These are phyloP conservation scores for Spilosoma lubricipeda DNA, from an alignment of 2,888 invertebrate genomes.

Conservation along the genomic window DNA sequence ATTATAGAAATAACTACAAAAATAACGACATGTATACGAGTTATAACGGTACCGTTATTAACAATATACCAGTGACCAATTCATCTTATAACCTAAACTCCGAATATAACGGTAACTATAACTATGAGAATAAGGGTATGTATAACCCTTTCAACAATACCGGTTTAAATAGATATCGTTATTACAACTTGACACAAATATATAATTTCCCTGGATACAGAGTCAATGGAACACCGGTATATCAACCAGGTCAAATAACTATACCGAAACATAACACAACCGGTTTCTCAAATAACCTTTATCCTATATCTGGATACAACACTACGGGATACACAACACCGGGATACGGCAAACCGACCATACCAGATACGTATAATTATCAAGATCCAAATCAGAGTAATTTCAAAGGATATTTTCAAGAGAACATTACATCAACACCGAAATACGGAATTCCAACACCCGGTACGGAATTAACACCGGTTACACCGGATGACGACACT, in stretches of 20 bases:
- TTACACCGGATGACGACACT: neutral
- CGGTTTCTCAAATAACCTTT: neutral
- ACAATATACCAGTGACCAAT: neutral
- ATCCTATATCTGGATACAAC: neutral
- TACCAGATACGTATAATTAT: neutral
- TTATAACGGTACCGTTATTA: neutral
- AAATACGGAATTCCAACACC: neutral
- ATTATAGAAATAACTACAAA: neutral
- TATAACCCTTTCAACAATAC: constrained; percentile 5
- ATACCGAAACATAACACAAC: constrained; percentile 9
- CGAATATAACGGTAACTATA: constrained; percentile 6
- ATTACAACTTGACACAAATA: neutral
- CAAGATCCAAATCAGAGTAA: constrained; percentile 13
- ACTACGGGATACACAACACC: neutral
- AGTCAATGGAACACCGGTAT: neutral
- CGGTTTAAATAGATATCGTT: constrained; percentile 5
- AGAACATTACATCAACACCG: neutral
- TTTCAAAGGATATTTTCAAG: constrained; percentile 13
- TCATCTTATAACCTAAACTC: neutral
- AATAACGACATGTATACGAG: constrained; percentile 1
- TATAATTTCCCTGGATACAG: neutral
- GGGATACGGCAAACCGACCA: neutral
- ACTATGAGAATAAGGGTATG: constrained; percentile 2
- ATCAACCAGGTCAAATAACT: neutral
- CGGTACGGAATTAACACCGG: neutral